phyloP scores from a whole-genome alignment of 1,140 invertebrate genomes.

The Ceratoteleas bidentatus region DNA sequence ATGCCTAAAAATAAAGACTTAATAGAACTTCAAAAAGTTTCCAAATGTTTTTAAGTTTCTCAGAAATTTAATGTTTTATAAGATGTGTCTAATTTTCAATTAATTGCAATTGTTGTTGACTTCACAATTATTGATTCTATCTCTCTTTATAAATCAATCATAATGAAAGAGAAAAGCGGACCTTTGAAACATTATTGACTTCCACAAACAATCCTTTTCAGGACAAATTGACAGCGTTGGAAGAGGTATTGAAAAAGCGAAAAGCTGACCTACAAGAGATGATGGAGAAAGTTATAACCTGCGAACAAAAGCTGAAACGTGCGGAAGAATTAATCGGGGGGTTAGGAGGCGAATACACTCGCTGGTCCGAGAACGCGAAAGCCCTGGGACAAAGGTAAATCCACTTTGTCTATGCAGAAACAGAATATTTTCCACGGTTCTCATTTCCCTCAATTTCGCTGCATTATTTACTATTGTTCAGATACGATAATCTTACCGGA shows the following conservation, averaged over 20 bases:
- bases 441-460: slow-evolving; percentile 4
- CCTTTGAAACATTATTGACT: no score
- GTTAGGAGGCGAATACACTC: slow-evolving; percentile 90
- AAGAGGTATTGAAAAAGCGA: slow-evolving; percentile 85
- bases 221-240: slow-evolving; percentile 72
- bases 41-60: no score
- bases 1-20: no score
- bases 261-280: slow-evolving; percentile 83
- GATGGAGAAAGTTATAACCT: slow-evolving; percentile 91
- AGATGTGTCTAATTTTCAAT: no score
- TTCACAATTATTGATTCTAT: no score
- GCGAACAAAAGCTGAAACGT: slow-evolving; percentile 93
- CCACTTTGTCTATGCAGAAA: background rate
- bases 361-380: slow-evolving; percentile 91
- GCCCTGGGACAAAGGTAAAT: slow-evolving; percentile 85
- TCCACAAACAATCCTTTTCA: slow-evolving; percentile 23
- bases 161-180: background rate
- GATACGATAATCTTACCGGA: slow-evolving; percentile 85
- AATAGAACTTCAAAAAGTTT: no score
- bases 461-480: slow-evolving; percentile 58
- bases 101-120: no score
- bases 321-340: slow-evolving; percentile 96
- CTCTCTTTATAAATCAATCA: background rate
- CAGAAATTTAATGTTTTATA: no score
- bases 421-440: background rate